Base-by-base conservation (phyloP, 1,140 invertebrate genomes). In the Mycetomoellerius zeteki region DNA sequence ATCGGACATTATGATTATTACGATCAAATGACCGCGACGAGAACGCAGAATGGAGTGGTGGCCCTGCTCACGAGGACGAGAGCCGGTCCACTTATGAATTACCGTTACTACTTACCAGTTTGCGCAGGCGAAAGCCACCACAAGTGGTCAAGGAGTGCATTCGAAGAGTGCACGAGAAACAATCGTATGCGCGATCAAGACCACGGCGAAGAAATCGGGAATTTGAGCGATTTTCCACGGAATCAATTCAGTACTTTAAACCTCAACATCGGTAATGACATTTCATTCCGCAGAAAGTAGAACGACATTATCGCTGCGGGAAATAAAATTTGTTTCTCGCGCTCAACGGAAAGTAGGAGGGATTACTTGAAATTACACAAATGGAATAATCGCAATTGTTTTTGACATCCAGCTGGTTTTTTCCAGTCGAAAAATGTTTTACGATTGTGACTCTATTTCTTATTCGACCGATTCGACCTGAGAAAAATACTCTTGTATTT, bases 1-100 rank as follows among this genome's bases (percentile, higher is more conserved):
- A 85, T 77, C 64, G 86, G 82, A 58, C 16, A 86, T 71, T 86
- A 86, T 84, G 82, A 89, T 89, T 80, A 76, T 89, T 73, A 60
- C 50, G 75, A 89, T 89, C 86, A 89, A 87, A 27, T 89, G 73
- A 21, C 78, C 69, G 80, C 65, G 78, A 82, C 78, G 65, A 43
- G 65, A 58, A 43, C 33, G 27, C 30, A 69, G 60, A n/a, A 27
- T n/a, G 30, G 54, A 43, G 54, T 76, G 73, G 33, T 21, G 62
- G 47, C 24, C 33, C 80, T 73, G 27, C 69, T 60, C 69, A 60
- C 69, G 78, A 56, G 78, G 65, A 81, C 60, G 27, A 71, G 58
- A 47, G 30, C 30, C 52, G 80, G 69, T n/a, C 80, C 65, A 84
- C 69, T 84, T 84, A 84, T 84, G 69, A 84, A 84, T 84, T 84